Base-by-base conservation (phyloP, 2,113 vertebrate genomes). In the Cinclus mexicanus region DNA sequence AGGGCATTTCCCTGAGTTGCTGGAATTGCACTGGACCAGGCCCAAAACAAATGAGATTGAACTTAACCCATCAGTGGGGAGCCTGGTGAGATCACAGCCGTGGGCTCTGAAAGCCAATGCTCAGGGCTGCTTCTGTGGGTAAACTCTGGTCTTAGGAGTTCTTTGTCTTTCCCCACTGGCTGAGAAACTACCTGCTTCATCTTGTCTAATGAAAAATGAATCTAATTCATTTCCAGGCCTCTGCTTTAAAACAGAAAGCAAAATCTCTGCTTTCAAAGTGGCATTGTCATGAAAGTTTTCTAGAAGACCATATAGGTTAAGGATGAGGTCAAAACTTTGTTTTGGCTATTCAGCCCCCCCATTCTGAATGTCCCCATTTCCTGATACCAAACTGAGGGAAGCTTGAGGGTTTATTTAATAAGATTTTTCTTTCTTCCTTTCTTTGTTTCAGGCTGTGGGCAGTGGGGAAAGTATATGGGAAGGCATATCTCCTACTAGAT, bases 1-100 rank as follows among this genome's bases (percentile, higher is more conserved):
- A 87, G 86, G 60, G 55, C 39, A 92, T 55, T 93, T 92, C 68
- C 90, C 76, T 11, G 60, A 72, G 68, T 56, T 92, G 86, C 83
- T 96, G 88, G 49, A 93, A 83, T 72, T 4, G 2, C 72, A 63
- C 75, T 96, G 93, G 94, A 93, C 33, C n/a, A 29, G 53, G 24
- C 76, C 86, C 95, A 96, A 97, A 93, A 78, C 14, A 97, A 96
- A 94, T 83, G 76, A 75, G 80, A 71, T n/a, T 80, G 76, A 90
- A 75, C 26, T 94, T 92, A 94, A 96, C 94, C 88, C 92, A 71
- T 70, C 92, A 35, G 35, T 33, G 1, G 89, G 96, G 78, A 85
- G 61, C 49, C 42, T 68, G 70, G 42, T 89, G 89, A 65, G 89
- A 93, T 72, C 7, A 14, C 75, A 94, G 71, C 17, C 5, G 0